Percentiles rank a stretch among this genome's conserved stretches.
These are phyloP conservation scores for Glossophaga mutica DNA, from an alignment of 2,797 vertebrate species.

Conservation along the genomic window DNA sequence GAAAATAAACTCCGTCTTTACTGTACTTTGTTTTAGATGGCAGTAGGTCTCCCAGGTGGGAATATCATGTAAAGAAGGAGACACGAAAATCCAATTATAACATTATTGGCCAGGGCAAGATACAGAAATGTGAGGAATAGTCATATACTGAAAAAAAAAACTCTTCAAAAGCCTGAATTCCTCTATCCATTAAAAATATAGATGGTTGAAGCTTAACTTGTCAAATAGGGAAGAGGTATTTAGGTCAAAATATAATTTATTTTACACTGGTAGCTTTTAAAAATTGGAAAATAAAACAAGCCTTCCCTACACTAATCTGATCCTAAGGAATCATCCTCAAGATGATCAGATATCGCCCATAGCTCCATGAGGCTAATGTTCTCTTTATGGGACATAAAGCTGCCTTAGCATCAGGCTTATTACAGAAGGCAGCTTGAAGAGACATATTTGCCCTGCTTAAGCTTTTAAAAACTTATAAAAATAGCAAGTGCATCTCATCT, in stretches of 20 bases:
- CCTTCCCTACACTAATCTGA: slow-evolving; percentile 32
- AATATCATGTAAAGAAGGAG: neutral
- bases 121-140: neutral
- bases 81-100: neutral
- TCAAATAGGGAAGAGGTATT: neutral
- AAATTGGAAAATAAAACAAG: slow-evolving; percentile 39
- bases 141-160: neutral
- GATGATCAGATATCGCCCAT: slow-evolving; percentile 54
- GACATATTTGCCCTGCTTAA: slow-evolving; percentile 75
- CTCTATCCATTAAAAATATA: neutral
- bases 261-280: slow-evolving; percentile 26
- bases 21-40: neutral
- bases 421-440: slow-evolving; percentile 71
- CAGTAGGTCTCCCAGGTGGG: neutral
- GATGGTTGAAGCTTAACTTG: neutral
- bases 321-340: slow-evolving; percentile 24
- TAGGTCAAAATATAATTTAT: slow-evolving; percentile 22
- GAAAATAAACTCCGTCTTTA: neutral
- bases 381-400: slow-evolving; percentile 71
- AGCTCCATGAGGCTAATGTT: slow-evolving; percentile 62
- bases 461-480: slow-evolving; percentile 76
- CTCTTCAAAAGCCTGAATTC: neutral
- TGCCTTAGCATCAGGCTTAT: slow-evolving; percentile 68
- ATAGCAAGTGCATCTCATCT: slow-evolving; percentile 75
- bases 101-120: neutral